Evolutionary conservation across 2,888 invertebrate genomes (phyloP).

Genomic region (Cerceris rybyensis): DNA sequence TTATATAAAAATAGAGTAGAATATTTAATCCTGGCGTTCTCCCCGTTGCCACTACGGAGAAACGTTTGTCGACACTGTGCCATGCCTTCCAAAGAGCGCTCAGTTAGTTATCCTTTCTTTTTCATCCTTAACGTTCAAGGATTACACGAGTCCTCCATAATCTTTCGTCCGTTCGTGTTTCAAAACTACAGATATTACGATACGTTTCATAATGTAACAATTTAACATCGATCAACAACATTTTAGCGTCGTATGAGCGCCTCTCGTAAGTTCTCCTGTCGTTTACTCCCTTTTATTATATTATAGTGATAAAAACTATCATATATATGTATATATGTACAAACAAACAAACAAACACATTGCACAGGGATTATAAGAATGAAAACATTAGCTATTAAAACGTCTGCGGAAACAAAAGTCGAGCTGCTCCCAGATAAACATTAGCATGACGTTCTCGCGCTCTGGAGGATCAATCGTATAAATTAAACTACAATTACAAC

Average conservation of each 20-base stretch:
- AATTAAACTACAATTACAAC: conserved; percentile 4
- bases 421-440: background rate
- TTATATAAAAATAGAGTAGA: conserved; percentile 49
- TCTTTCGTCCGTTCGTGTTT: background rate
- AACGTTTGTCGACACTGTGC: conserved; percentile 61
- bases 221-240: background rate
- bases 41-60: conserved; percentile 37
- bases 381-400: conserved; percentile 5
- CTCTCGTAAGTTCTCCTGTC: background rate
- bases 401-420: background rate
- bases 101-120: conserved; percentile 8
- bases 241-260: background rate
- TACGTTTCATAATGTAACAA: background rate
- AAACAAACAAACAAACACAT: conserved; percentile 18
- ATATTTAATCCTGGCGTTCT: conserved; percentile 30
- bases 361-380: conserved; percentile 28
- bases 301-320: conserved; percentile 3
- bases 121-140: conserved; percentile 11
- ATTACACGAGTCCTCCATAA: background rate
- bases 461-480: background rate
- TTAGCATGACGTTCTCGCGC: background rate
- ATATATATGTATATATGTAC: conserved; percentile 8
- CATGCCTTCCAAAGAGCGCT: conserved; percentile 49
- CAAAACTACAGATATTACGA: conserved; percentile 5
- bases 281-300: background rate